Percentiles rank a stretch among this genome's conserved stretches.
Evolutionary conservation across 2,113 vertebrate genomes (phyloP).

Genomic region (Mus spicilegus): DNA sequence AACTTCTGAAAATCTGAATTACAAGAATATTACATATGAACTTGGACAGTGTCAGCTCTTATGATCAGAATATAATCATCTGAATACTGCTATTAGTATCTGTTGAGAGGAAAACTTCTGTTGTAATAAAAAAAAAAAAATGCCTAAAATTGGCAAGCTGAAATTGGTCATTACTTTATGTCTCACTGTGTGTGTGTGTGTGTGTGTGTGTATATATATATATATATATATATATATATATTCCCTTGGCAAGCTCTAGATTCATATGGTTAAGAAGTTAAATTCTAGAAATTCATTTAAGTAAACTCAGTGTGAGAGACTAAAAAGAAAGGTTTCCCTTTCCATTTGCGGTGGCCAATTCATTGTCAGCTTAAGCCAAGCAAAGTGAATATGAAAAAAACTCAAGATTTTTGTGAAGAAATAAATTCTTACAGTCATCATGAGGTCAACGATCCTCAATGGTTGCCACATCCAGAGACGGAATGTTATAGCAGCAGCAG

Average conservation of each 20-base stretch:
- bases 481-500: conserved; percentile 6
- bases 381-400: conserved; percentile 37
- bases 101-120: neutral
- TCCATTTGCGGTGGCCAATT: conserved; percentile 19
- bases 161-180: neutral
- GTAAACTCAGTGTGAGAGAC: neutral
- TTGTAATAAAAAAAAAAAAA: conserved; percentile 3
- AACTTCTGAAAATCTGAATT: conserved; percentile 21
- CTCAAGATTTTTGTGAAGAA: conserved; percentile 52
- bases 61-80: neutral
- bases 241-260: neutral
- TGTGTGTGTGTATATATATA: no score
- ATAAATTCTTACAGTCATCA: conserved; percentile 58
- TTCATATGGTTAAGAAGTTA: neutral
- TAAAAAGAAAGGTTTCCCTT: conserved; percentile 46
- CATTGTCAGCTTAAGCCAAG: conserved; percentile 32
- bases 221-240: neutral
- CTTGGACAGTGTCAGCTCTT: neutral
- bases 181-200: neutral
- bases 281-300: conserved; percentile 49
- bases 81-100: neutral
- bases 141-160: neutral
- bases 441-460: conserved; percentile 54
- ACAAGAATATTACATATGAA: neutral
- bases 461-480: conserved; percentile 62